Evolutionary conservation across 2,888 invertebrate genomes (phyloP).

Genomic region (Temnothorax rugatulus): DNA sequence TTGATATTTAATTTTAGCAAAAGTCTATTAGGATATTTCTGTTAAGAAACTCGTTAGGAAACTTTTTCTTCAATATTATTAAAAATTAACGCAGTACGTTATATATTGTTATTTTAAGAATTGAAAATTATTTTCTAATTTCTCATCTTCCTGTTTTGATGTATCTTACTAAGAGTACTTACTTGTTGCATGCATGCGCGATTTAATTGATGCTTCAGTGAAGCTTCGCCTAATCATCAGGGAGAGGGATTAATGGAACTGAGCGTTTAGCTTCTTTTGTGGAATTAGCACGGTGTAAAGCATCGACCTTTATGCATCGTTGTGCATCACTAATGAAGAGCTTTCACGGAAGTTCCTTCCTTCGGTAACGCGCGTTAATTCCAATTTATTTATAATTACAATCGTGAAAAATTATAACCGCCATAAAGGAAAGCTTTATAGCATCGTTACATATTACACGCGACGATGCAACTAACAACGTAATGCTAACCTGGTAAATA

Average conservation of each 20-base stretch:
- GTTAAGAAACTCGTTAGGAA: background rate
- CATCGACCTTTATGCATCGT: conserved; percentile 49
- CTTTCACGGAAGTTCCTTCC: conserved; percentile 50
- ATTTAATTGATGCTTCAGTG: background rate
- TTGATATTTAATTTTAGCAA: background rate
- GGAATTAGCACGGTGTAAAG: conserved; percentile 42
- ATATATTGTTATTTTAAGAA: background rate
- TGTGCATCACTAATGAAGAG: conserved; percentile 49
- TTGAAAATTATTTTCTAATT: background rate
- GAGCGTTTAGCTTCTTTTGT: conserved; percentile 23
- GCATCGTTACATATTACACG: conserved; percentile 19
- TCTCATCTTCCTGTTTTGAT: background rate
- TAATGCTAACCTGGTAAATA: conserved; percentile 35
- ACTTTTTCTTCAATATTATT: conserved; percentile 4
- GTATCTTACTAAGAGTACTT: background rate
- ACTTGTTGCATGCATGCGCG: conserved; percentile 9
- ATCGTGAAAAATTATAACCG: conserved; percentile 39
- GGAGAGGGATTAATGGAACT: conserved; percentile 10
- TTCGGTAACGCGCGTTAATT: conserved; percentile 40
- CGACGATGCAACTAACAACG: conserved; percentile 43
- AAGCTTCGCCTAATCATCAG: conserved; percentile 25
- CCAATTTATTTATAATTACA: conserved; percentile 51
- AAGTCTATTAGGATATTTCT: background rate
- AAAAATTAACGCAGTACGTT: background rate
- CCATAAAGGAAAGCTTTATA: conserved; percentile 20